A percentile compares a stretch with the other conserved stretches of the same genome.
Conservation (phyloP, 2,888 invertebrate genomes). For the Girardia tigrina region DNA sequence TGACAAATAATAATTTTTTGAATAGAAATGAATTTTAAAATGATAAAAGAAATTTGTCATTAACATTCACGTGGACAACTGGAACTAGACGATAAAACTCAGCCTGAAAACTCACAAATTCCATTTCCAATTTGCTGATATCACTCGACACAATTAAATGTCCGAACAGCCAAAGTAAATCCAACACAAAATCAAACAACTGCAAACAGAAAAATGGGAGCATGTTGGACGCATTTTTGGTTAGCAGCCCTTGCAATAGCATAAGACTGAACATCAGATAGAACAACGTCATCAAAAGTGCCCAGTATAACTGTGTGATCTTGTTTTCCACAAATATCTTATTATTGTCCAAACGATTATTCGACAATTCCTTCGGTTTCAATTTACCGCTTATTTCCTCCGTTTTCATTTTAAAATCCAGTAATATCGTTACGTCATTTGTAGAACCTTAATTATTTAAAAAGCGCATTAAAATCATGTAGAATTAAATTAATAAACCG, state of each 20-base stretch:
- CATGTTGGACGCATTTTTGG: constrained; percentile 7
- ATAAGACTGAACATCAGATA: neutral
- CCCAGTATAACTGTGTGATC: neutral
- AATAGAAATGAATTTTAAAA: too few species aligned
- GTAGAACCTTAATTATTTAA: too few species aligned
- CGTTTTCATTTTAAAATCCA: constrained; percentile 7
- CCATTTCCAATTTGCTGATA: neutral
- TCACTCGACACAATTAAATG: neutral
- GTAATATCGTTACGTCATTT: neutral
- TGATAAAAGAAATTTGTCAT: too few species aligned
- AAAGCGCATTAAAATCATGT: too few species aligned
- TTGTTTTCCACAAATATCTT: neutral
- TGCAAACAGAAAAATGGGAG: constrained; percentile 16
- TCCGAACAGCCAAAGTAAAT: neutral
- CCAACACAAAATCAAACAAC: constrained; percentile 15
- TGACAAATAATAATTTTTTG: too few species aligned
- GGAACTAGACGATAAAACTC: too few species aligned
- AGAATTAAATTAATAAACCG: too few species aligned
- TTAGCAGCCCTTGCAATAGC: constrained; percentile 14
- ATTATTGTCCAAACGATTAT: neutral
- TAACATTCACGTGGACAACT: too few species aligned
- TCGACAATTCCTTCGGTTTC: neutral
- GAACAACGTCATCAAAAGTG: neutral
- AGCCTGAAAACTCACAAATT: neutral
- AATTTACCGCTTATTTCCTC: neutral